Conservation (phyloP, 2,797 vertebrate species). For the Coccyzus lansbergi region DNA sequence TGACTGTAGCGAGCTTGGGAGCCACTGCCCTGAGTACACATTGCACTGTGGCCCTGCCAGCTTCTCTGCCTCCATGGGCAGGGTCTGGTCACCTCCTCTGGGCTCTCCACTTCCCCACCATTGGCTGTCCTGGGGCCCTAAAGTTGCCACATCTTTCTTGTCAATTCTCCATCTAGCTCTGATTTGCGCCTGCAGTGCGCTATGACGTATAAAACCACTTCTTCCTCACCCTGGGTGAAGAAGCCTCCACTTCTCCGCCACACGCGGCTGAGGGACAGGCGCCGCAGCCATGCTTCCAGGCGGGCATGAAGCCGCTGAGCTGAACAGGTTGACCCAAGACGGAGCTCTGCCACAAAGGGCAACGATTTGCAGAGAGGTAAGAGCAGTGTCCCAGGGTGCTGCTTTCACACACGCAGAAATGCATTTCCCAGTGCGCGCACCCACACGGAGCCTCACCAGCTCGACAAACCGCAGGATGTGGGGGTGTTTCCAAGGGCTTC, state of each 20-base stretch:
- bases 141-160: not conserved
- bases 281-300: not conserved
- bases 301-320: not conserved
- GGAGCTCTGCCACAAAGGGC: not conserved
- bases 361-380: not conserved
- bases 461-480: constrained; percentile 7
- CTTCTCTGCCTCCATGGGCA: not conserved
- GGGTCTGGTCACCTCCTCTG: not conserved
- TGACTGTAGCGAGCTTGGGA: not conserved
- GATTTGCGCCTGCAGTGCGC: accelerated
- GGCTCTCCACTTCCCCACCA: not conserved
- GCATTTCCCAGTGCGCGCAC: not conserved
- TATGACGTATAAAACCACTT: not conserved
- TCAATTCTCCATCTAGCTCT: not conserved
- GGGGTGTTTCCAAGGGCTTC: not conserved
- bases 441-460: not conserved
- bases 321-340: not conserved
- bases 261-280: accelerated
- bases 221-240: not conserved
- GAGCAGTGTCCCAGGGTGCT: not conserved
- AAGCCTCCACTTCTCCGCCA: not conserved
- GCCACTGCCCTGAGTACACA: accelerated
- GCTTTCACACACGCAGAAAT: not conserved
- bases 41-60: not conserved
- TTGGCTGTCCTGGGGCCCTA: not conserved